phyloP scores from a whole-genome alignment of 2,888 invertebrate species.

The Elysia crispata region DNA sequence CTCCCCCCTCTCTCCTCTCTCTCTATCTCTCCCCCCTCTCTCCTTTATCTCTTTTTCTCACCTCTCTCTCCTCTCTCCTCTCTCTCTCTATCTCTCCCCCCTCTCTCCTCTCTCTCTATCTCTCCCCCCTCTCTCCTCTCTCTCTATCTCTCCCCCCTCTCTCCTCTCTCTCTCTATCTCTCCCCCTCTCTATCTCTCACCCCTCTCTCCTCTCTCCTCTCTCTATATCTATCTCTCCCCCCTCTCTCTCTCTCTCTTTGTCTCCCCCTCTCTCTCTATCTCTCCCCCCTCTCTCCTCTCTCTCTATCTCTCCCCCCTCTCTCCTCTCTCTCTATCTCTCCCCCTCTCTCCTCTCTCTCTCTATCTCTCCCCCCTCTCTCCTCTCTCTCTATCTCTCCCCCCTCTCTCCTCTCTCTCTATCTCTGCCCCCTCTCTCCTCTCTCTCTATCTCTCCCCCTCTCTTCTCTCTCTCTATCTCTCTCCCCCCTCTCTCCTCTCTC shows the following conservation, averaged over 20 bases:
- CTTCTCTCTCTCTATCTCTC: too few relatives aligned
- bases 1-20: constrained; percentile 5
- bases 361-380: constrained; percentile 6
- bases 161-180: too few relatives aligned
- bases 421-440: too few relatives aligned
- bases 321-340: constrained; percentile 23
- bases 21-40: constrained; percentile 3
- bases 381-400: neutral
- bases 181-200: too few relatives aligned
- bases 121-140: constrained; percentile 27
- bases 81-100: neutral
- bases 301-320: constrained; percentile 6
- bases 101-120: constrained; percentile 13
- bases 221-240: too few relatives aligned
- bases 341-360: constrained; percentile 7
- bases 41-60: constrained; percentile 19
- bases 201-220: too few relatives aligned
- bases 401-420: too few relatives aligned
- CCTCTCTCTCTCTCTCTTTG: constrained; percentile 23
- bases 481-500: too few relatives aligned
- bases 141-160: too few relatives aligned
- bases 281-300: too few relatives aligned
- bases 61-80: constrained; percentile 7
- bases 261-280: constrained; percentile 39
- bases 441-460: too few relatives aligned